These are phyloP conservation scores for Mus spicilegus DNA, from an alignment of 2,113 vertebrate genomes.

Conservation along the genomic window DNA sequence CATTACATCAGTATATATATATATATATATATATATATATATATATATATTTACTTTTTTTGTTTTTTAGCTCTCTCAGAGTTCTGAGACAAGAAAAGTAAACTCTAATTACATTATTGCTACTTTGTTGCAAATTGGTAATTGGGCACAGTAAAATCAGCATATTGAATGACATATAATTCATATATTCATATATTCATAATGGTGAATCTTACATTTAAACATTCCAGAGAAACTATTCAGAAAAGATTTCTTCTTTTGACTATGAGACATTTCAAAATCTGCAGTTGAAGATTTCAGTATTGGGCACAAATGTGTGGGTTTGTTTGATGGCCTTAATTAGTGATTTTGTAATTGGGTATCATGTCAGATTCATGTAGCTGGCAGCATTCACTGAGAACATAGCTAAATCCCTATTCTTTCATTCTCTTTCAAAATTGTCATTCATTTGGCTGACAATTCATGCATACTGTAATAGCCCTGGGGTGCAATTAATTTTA, in stretches of 20 bases:
- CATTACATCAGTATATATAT: not conserved
- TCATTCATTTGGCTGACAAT: slow-evolving; percentile 78
- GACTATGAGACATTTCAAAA: slow-evolving; percentile 31
- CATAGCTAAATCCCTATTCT: slow-evolving; percentile 75
- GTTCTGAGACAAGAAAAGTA: not conserved
- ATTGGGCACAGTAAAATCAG: not conserved
- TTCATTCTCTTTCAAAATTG: slow-evolving; percentile 73
- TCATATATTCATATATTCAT: too few relatives aligned
- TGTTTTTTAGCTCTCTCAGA: not conserved
- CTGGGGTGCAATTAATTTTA: slow-evolving; percentile 83
- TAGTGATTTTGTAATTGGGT: slow-evolving; percentile 79
- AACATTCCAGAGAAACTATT: not conserved
- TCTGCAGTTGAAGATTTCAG: slow-evolving; percentile 48
- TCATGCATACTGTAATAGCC: slow-evolving; percentile 82
- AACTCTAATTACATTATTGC: not conserved
- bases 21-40: too few relatives aligned
- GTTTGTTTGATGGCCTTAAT: slow-evolving; percentile 79
- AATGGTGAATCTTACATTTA: not conserved
- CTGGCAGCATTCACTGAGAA: slow-evolving; percentile 70
- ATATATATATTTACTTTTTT: not conserved
- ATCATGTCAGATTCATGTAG: slow-evolving; percentile 75
- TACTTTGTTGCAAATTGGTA: slow-evolving; percentile 11
- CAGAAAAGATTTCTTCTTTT: not conserved
- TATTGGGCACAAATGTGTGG: slow-evolving; percentile 57
- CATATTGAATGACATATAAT: not conserved